Conservation (phyloP, 2,797 vertebrate species). For the Pangasius larnaudii region DNA sequence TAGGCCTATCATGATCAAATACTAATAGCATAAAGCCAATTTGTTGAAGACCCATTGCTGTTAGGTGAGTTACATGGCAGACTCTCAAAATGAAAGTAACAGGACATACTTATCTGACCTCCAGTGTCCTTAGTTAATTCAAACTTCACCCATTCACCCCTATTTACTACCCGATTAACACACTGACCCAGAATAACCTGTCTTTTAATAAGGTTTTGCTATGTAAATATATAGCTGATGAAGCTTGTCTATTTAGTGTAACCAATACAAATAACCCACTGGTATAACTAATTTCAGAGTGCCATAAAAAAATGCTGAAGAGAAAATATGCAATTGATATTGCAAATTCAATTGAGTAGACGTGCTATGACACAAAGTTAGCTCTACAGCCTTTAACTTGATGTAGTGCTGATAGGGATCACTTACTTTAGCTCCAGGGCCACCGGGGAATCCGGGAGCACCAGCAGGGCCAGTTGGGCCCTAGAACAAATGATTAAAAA, state of each 20-base stretch:
- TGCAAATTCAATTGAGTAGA: not conserved
- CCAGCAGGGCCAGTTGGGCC: slow-evolving; percentile 94
- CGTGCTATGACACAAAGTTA: not conserved
- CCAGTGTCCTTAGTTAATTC: not conserved
- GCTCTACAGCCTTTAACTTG: not conserved
- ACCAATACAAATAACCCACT: not conserved
- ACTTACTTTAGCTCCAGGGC: slow-evolving; percentile 92
- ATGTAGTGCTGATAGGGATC: not conserved
- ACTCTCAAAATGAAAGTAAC: not conserved
- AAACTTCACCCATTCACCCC: not conserved
- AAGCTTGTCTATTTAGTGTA: not conserved
- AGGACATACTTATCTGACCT: not conserved
- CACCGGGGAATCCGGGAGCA: slow-evolving; percentile 94
- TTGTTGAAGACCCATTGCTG: not conserved
- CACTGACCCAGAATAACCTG: not conserved
- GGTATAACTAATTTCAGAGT: not conserved
- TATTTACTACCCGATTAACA: slow-evolving; percentile 3
- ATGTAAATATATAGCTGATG: not conserved
- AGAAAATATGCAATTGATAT: no score
- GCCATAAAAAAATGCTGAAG: not conserved
- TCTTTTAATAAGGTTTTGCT: not conserved
- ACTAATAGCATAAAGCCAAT: not conserved
- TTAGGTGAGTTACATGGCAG: not conserved
- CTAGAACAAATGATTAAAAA: slow-evolving; percentile 67
- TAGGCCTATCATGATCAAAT: slow-evolving; percentile 3